Percentiles rank a stretch among this genome's conserved stretches.
Evolutionary conservation across 1,140 invertebrate genomes (phyloP).

Genomic region (Mactra quadrangularis): DNA sequence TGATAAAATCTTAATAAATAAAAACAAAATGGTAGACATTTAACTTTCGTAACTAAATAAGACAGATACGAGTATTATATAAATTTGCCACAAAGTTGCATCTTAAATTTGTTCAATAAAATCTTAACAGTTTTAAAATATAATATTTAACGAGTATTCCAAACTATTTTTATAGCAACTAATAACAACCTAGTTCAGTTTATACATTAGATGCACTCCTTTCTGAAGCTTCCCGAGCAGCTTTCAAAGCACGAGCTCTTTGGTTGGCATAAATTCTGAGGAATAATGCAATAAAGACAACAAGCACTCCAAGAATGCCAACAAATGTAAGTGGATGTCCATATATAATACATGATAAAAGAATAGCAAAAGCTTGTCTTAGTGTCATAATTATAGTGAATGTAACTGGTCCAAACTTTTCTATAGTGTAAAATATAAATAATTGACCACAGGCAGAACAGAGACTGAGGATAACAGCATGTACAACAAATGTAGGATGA

Average conservation of each 20-base stretch:
- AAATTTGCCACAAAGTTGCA: too few relatives aligned
- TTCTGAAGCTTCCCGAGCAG: constrained; percentile 46
- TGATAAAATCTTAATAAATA: too few relatives aligned
- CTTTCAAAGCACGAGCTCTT: constrained; percentile 78
- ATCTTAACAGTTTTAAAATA: too few relatives aligned
- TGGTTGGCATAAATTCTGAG: constrained; percentile 94
- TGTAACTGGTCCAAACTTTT: constrained; percentile 96
- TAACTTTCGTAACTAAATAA: too few relatives aligned
- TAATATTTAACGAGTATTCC: too few relatives aligned
- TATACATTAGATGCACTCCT: constrained; percentile 51
- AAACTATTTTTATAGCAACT: background rate
- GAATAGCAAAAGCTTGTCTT: constrained; percentile 95
- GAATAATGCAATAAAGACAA: constrained; percentile 96
- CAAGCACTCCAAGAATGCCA: constrained; percentile 92
- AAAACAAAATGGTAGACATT: too few relatives aligned
- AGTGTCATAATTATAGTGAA: constrained; percentile 99
- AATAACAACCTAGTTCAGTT: background rate
- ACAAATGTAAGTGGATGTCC: constrained; percentile 91
- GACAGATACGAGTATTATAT: too few relatives aligned
- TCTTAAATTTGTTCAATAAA: too few relatives aligned
- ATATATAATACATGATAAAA: constrained; percentile 97
- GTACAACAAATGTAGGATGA: constrained; percentile 91
- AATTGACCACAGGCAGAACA: constrained; percentile 97
- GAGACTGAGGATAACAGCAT: constrained; percentile 93
- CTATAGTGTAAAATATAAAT: constrained; percentile 98